Conservation (phyloP, 2,797 vertebrate genomes). For the Alosa sapidissima region DNA sequence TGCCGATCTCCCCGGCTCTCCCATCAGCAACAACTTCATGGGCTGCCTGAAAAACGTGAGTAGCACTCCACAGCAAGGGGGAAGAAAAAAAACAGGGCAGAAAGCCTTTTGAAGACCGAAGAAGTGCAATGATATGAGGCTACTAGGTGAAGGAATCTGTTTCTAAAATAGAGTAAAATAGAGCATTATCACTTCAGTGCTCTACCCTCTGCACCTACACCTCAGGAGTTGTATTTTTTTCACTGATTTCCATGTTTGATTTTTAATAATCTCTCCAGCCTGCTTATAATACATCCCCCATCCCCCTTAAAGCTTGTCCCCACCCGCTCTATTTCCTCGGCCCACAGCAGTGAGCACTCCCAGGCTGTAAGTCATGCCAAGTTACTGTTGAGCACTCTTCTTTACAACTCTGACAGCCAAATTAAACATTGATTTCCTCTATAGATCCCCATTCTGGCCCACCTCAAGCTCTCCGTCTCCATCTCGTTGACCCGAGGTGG, state of each 20-base stretch:
- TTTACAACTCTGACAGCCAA: conserved; percentile 62
- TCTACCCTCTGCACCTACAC: not conserved
- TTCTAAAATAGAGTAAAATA: not conserved
- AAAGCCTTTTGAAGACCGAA: not conserved
- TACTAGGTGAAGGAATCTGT: not conserved
- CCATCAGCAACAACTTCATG: conserved; percentile 98
- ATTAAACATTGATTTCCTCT: conserved; percentile 65
- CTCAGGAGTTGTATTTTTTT: not conserved
- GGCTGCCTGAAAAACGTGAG: conserved; percentile 97
- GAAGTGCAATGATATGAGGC: not conserved
- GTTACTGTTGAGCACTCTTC: conserved; percentile 55
- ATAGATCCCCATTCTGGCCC: conserved; percentile 46
- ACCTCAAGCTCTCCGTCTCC: conserved; percentile 47
- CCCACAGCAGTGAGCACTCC: conserved; percentile 29
- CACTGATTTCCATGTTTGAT: not conserved
- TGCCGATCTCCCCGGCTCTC: conserved; percentile 90
- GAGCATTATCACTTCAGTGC: not conserved
- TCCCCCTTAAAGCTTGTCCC: not conserved
- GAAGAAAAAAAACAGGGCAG: not conserved
- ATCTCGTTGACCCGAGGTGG: conserved; percentile 54
- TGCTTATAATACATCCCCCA: not conserved
- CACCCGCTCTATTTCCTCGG: conserved; percentile 31
- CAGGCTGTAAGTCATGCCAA: conserved; percentile 59
- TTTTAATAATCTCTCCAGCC: not conserved
- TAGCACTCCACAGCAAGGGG: conserved; percentile 39